These are phyloP conservation scores for Nasonia oneida DNA, from an alignment of 2,888 invertebrate species.

Conservation along the genomic window DNA sequence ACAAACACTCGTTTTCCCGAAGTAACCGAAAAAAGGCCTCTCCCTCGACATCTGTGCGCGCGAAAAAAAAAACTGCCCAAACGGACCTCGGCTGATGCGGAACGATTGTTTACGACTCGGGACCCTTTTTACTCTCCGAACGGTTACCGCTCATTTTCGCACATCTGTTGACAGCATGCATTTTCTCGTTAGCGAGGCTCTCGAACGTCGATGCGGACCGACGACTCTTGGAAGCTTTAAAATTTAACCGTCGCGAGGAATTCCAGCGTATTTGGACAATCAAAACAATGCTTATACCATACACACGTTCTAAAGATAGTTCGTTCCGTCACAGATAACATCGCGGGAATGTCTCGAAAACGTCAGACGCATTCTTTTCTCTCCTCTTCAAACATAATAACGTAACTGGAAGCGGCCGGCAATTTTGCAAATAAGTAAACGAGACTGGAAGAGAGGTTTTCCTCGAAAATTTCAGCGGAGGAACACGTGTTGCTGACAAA, in stretches of 20 bases:
- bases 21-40: not conserved
- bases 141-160: constrained; percentile 19
- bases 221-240: too few relatives aligned
- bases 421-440: not conserved
- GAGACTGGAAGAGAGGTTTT: not conserved
- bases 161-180: constrained; percentile 42
- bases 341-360: not conserved
- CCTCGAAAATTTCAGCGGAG: not conserved
- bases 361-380: not conserved
- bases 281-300: not conserved
- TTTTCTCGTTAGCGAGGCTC: not conserved
- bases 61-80: not conserved
- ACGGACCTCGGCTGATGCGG: constrained; percentile 24
- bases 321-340: not conserved
- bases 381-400: not conserved
- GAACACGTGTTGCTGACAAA: not conserved
- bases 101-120: constrained; percentile 16
- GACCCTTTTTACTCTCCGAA: not conserved
- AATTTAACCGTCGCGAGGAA: too few relatives aligned
- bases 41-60: not conserved
- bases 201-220: not conserved
- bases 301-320: not conserved
- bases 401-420: not conserved
- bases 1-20: not conserved
- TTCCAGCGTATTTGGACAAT: too few relatives aligned